A percentile compares a stretch with the other conserved stretches of the same genome.
phyloP scores from a whole-genome alignment of 2,888 invertebrate species.

The Mythimna vitellina region DNA sequence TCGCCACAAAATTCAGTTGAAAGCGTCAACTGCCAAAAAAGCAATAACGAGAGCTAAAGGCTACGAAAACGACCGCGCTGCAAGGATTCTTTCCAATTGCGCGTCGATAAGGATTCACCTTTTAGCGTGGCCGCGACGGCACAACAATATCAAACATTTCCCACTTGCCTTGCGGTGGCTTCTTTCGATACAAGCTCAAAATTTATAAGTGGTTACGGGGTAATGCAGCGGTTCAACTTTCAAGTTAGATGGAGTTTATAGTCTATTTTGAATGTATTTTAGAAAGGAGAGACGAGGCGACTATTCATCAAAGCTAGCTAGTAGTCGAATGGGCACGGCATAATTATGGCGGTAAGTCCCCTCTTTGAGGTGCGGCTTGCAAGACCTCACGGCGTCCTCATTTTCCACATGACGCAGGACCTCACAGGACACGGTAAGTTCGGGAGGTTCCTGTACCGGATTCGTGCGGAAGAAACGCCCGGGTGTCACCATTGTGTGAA shows the following conservation, averaged over 20 bases:
- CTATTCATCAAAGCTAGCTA: background rate
- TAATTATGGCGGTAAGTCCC: too few species aligned
- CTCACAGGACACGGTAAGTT: too few species aligned
- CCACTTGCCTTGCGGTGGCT: constrained; percentile 48
- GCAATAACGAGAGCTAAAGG: constrained; percentile 64
- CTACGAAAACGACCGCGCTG: constrained; percentile 72
- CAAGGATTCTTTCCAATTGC: constrained; percentile 85
- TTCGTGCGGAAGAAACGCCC: too few species aligned
- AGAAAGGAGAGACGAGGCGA: background rate
- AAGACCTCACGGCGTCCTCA: too few species aligned
- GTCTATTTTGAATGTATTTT: background rate
- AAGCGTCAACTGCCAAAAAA: constrained; percentile 34
- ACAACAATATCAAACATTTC: constrained; percentile 77
- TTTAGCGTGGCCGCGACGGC: constrained; percentile 72
- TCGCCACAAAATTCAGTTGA: background rate
- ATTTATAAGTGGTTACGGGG: constrained; percentile 25
- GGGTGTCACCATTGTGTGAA: too few species aligned
- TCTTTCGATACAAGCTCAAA: constrained; percentile 48
- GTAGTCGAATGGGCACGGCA: too few species aligned
- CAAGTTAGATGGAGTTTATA: constrained; percentile 7
- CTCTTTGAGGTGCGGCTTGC: too few species aligned
- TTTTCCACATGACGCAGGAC: too few species aligned
- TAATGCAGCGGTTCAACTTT: constrained; percentile 23
- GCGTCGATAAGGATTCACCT: constrained; percentile 80
- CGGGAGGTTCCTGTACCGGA: too few species aligned